Evolutionary conservation across 2,888 invertebrate genomes (phyloP).

Genomic region (Rhodophaea formosa): DNA sequence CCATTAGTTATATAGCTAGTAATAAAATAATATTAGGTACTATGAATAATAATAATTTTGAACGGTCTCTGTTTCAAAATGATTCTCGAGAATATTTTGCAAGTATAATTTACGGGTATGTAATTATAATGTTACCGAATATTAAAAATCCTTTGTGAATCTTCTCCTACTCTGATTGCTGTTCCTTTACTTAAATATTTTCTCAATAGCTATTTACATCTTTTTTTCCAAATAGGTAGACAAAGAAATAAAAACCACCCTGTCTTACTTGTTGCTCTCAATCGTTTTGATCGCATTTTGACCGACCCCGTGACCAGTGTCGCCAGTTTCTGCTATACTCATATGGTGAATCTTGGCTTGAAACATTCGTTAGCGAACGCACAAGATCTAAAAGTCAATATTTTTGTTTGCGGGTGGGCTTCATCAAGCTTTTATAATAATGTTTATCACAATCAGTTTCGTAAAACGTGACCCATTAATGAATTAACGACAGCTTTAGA

Average conservation of each 20-base stretch:
- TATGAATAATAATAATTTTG: constrained; percentile 19
- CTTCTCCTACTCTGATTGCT: not conserved
- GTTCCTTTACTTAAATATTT: not conserved
- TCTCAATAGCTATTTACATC: not conserved
- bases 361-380: not conserved
- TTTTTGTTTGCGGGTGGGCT: constrained; percentile 1
- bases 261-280: constrained; percentile 38
- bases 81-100: constrained; percentile 1
- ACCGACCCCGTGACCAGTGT: constrained; percentile 20
- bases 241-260: constrained; percentile 56
- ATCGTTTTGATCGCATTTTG: not conserved
- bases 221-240: not conserved
- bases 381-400: not conserved
- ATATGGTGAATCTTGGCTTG: not conserved
- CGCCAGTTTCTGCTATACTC: constrained; percentile 12
- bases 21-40: not conserved
- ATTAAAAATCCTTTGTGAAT: not conserved
- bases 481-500: not conserved
- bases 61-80: constrained; percentile 10
- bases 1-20: constrained; percentile 20
- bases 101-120: constrained; percentile 19
- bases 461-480: not conserved
- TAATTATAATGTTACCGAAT: constrained; percentile 22
- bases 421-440: constrained; percentile 14
- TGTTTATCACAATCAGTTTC: not conserved